Conservation (phyloP, 2,888 invertebrate species). For the Kryphioiulus occultus region DNA sequence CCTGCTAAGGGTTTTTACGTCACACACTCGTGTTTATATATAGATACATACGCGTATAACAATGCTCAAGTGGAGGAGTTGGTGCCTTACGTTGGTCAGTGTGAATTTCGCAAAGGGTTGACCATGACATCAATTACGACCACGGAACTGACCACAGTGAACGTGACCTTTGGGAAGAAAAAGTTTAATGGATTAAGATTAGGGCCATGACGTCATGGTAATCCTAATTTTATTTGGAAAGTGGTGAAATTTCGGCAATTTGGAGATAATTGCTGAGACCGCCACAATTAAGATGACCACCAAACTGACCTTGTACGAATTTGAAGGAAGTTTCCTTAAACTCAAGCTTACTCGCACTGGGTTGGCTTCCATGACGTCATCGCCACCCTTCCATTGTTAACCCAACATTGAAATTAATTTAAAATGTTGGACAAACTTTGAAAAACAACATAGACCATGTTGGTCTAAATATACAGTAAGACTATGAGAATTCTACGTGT, state of each 20-base stretch:
- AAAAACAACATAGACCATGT: not conserved
- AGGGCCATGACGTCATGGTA: too few species aligned
- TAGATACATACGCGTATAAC: too few species aligned
- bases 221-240: not conserved
- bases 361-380: too few species aligned
- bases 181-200: not conserved
- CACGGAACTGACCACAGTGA: not conserved
- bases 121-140: not conserved
- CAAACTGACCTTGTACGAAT: not conserved
- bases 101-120: not conserved
- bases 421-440: not conserved
- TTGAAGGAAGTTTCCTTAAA: not conserved
- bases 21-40: not conserved
- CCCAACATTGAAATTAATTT: too few species aligned
- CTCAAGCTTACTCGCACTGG: too few species aligned
- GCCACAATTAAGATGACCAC: not conserved
- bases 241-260: not conserved
- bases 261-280: not conserved
- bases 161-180: not conserved
- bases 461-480: not conserved
- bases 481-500: too few species aligned
- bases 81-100: not conserved
- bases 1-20: not conserved
- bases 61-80: not conserved
- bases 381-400: too few species aligned